These are phyloP conservation scores for Eilema sororculum DNA, from an alignment of 2,888 invertebrate species.

Conservation along the genomic window DNA sequence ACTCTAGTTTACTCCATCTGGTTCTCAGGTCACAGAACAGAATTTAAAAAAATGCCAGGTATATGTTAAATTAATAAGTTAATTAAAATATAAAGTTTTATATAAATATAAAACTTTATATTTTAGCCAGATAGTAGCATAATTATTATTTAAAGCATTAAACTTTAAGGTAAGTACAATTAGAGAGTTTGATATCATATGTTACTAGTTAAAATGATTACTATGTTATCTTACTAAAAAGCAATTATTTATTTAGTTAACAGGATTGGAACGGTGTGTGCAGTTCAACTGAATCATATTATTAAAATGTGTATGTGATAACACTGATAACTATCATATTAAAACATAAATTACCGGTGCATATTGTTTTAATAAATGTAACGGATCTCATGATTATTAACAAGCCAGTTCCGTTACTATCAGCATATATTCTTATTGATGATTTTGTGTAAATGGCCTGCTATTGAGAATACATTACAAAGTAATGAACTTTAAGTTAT, in stretches of 20 bases:
- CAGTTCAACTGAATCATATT: not conserved
- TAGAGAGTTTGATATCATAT: too few species aligned
- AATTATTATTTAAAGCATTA: not conserved
- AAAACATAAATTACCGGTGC: not conserved
- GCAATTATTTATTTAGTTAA: not conserved
- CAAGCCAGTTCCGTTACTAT: not conserved
- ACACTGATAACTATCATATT: not conserved
- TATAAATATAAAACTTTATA: too few species aligned
- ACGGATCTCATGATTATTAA: not conserved
- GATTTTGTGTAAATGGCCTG: not conserved
- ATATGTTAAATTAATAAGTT: too few species aligned
- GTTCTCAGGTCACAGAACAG: too few species aligned
- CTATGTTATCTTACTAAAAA: too few species aligned
- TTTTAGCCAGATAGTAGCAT: too few species aligned
- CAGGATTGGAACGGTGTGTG: not conserved
- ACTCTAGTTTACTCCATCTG: too few species aligned
- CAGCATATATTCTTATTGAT: not conserved
- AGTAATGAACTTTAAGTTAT: not conserved
- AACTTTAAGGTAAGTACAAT: not conserved
- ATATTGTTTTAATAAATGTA: not conserved
- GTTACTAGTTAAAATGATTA: not conserved
- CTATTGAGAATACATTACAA: not conserved
- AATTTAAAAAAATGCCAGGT: too few species aligned
- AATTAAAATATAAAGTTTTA: too few species aligned
- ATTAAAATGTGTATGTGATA: not conserved